These are phyloP conservation scores for Drosophila willistoni DNA, from an alignment of 1,140 invertebrate species.

Conservation along the genomic window DNA sequence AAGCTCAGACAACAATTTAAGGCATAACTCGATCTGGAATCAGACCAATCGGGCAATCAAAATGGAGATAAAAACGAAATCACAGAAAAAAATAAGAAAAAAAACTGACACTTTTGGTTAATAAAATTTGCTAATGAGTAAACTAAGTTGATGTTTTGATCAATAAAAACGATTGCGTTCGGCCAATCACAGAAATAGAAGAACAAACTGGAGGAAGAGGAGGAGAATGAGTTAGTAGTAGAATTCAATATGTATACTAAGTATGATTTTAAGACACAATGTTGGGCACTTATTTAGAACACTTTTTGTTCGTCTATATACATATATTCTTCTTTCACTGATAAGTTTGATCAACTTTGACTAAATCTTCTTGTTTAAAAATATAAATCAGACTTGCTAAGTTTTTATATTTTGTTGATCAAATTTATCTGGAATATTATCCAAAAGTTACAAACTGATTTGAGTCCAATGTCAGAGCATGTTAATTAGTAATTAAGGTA, in stretches of 20 bases:
- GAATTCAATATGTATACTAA: neutral
- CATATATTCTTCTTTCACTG: no score
- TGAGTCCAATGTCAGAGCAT: no score
- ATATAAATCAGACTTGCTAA: no score
- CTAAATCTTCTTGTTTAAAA: no score
- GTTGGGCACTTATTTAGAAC: no score
- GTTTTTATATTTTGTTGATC: no score
- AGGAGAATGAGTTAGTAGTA: constrained; percentile 18
- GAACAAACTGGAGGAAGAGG: neutral
- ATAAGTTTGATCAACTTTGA: no score
- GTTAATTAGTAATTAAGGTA: no score
- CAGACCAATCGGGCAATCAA: constrained; percentile 54
- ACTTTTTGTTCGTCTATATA: no score
- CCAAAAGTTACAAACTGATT: no score
- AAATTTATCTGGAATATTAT: no score
- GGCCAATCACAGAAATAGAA: constrained; percentile 31
- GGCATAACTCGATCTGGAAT: constrained; percentile 21
- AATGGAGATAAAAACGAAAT: constrained; percentile 39
- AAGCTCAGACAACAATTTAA: constrained; percentile 46
- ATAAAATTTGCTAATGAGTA: constrained; percentile 76
- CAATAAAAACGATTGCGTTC: constrained; percentile 13
- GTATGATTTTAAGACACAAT: neutral
- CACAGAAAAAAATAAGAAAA: constrained; percentile 15
- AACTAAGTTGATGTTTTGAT: constrained; percentile 50
- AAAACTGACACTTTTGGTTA: constrained; percentile 67